These are phyloP conservation scores for Anser cygnoides DNA, from an alignment of 2,113 vertebrate genomes.

Conservation along the genomic window DNA sequence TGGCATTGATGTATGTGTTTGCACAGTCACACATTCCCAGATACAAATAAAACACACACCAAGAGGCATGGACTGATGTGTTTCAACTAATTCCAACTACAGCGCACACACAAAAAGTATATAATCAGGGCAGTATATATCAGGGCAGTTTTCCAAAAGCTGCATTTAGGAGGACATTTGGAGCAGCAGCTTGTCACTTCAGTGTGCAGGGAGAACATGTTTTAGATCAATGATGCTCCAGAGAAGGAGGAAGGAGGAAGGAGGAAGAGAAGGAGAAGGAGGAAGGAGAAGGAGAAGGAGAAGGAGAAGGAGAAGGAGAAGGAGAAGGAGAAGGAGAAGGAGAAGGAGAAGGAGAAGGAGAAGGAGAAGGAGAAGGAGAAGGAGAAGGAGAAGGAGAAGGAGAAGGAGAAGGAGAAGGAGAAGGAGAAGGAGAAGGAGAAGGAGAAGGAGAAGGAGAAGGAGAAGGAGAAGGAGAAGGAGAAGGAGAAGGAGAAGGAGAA, in stretches of 20 bases:
- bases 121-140: too few species aligned
- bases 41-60: not conserved
- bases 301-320: too few species aligned
- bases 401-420: not conserved
- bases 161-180: not conserved
- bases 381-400: not conserved
- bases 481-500: too few species aligned
- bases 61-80: not conserved
- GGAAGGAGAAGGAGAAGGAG: too few species aligned
- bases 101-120: not conserved
- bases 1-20: not conserved
- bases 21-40: not conserved
- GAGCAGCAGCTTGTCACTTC: not conserved
- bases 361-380: not conserved
- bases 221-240: not conserved
- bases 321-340: too few species aligned
- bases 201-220: not conserved
- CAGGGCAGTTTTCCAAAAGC: not conserved
- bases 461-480: too few species aligned
- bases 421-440: not conserved
- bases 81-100: not conserved
- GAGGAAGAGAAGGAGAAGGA: too few species aligned
- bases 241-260: too few species aligned
- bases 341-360: not conserved
- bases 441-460: not conserved